Percentiles rank a stretch among this genome's conserved stretches.
Evolutionary conservation across 1,140 invertebrate genomes (phyloP).

Genomic region (Subanguina moxae): DNA sequence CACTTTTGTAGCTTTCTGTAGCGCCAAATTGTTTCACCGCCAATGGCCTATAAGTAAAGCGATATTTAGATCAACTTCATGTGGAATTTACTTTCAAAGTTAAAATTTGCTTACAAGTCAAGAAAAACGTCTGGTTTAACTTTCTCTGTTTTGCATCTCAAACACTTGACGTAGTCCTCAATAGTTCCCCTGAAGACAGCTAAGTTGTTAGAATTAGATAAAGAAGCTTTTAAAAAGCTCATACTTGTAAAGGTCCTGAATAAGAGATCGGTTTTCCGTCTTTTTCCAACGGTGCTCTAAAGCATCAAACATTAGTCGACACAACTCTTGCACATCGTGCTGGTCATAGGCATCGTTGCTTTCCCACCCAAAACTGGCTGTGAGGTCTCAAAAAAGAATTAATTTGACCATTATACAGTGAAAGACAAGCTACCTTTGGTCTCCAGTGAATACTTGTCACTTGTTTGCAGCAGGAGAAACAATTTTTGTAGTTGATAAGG

Average conservation of each 20-base stretch:
- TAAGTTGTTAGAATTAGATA: background rate
- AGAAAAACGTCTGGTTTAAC: slow-evolving; percentile 77
- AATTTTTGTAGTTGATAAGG: slow-evolving; percentile 82
- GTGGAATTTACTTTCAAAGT: too few species aligned
- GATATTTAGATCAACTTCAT: too few species aligned
- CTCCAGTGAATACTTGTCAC: slow-evolving; percentile 67
- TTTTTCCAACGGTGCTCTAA: slow-evolving; percentile 76
- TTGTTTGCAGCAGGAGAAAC: slow-evolving; percentile 78
- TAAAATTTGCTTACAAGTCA: slow-evolving; percentile 67
- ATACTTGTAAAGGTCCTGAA: slow-evolving; percentile 73
- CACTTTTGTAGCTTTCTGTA: slow-evolving; percentile 72
- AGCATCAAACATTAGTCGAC: slow-evolving; percentile 85
- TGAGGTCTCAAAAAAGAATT: too few species aligned
- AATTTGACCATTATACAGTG: too few species aligned
- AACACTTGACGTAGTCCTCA: slow-evolving; percentile 85
- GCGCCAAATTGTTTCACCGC: slow-evolving; percentile 80
- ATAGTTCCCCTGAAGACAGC: slow-evolving; percentile 70
- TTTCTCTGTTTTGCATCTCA: slow-evolving; percentile 80
- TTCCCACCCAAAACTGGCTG: slow-evolving; percentile 85
- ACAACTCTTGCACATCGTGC: slow-evolving; percentile 85
- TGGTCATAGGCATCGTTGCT: slow-evolving; percentile 82
- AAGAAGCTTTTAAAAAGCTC: background rate
- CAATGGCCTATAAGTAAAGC: slow-evolving; percentile 64
- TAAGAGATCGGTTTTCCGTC: slow-evolving; percentile 75
- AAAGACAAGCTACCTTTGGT: too few species aligned